Conservation (phyloP, 2,113 vertebrate species). For the Gobio gobio region DNA sequence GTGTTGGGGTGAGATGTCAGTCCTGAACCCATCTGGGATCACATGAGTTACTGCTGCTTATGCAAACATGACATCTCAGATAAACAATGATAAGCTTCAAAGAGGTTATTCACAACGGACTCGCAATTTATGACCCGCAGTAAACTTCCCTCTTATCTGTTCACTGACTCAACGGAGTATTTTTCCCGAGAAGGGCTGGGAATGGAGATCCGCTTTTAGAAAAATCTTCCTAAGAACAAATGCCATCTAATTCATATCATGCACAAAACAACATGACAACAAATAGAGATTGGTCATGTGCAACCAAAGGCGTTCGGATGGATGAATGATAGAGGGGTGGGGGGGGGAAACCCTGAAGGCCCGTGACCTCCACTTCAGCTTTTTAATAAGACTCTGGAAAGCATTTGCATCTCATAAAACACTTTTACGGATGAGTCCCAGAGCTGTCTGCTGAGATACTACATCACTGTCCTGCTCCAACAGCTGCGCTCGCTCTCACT, state of each 20-base stretch:
- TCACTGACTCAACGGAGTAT: not conserved
- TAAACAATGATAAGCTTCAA: constrained; percentile 9
- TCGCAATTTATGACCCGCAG: not conserved
- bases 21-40: not conserved
- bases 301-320: not conserved
- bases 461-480: constrained; percentile 4
- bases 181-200: not conserved
- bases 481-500: constrained; percentile 16
- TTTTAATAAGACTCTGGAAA: constrained; percentile 16
- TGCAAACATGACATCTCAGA: constrained; percentile 2
- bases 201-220: constrained; percentile 1
- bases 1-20: not conserved
- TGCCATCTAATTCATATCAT: not conserved
- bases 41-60: not conserved
- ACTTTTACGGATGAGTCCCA: constrained; percentile 20
- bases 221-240: not conserved
- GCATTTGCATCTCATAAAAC: constrained; percentile 37
- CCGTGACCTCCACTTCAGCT: constrained; percentile 7
- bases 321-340: not conserved
- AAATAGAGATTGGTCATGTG: too few species aligned
- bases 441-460: not conserved
- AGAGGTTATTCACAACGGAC: not conserved
- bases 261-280: too few species aligned
- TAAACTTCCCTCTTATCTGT: constrained; percentile 5
- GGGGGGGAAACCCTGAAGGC: not conserved